A percentile compares a stretch with the other conserved stretches of the same genome.
Evolutionary conservation across 2,888 invertebrate species (phyloP).

Genomic region (Pyrrhia umbra): DNA sequence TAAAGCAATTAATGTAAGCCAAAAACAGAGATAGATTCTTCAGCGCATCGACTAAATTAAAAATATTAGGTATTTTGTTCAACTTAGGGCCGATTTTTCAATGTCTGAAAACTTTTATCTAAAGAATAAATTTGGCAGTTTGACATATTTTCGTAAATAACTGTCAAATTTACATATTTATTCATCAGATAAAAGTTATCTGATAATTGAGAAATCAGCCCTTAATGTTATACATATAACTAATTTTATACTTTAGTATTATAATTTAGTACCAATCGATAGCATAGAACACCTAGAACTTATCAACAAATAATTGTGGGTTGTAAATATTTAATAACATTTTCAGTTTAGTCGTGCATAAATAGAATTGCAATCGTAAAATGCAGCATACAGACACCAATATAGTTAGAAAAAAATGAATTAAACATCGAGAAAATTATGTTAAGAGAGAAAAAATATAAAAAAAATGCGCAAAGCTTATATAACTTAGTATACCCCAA

Average conservation of each 20-base stretch:
- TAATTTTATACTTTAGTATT: too few relatives aligned
- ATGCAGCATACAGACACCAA: not conserved
- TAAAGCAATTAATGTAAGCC: slow-evolving; percentile 40
- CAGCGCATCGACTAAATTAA: not conserved
- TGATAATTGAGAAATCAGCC: too few relatives aligned
- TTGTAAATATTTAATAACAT: slow-evolving; percentile 2
- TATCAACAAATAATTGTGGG: too few relatives aligned
- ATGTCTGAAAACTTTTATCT: too few relatives aligned
- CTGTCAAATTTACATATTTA: too few relatives aligned
- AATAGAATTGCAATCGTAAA: not conserved
- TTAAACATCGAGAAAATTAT: not conserved
- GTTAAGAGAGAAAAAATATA: slow-evolving; percentile 2
- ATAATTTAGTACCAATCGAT: too few relatives aligned
- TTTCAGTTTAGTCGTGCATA: not conserved
- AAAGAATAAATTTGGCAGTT: too few relatives aligned
- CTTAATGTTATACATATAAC: too few relatives aligned
- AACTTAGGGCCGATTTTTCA: too few relatives aligned
- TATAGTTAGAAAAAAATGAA: not conserved
- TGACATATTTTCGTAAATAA: too few relatives aligned
- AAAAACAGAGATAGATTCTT: slow-evolving; percentile 19
- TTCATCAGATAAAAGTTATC: too few relatives aligned
- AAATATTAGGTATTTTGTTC: not conserved
- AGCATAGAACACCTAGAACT: too few relatives aligned
- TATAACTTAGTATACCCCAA: slow-evolving; percentile 45
- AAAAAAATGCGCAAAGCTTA: slow-evolving; percentile 2